These are phyloP conservation scores for Oxyruncus cristatus DNA, from an alignment of 2,113 vertebrate species.

Conservation along the genomic window DNA sequence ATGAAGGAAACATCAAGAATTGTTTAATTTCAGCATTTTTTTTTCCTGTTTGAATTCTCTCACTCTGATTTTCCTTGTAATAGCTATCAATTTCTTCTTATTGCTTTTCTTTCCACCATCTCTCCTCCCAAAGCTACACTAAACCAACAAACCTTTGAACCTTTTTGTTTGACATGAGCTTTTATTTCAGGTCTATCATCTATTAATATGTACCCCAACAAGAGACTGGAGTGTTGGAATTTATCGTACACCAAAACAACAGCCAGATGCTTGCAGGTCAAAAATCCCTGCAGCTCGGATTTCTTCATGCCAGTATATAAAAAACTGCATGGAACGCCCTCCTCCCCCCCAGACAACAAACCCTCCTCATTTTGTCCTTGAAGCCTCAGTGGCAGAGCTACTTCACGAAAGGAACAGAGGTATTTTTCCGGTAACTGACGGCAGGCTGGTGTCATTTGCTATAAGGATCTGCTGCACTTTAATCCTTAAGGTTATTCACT, in stretches of 20 bases:
- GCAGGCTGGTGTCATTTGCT: neutral
- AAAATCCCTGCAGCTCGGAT: neutral
- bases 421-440: neutral
- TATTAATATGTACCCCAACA: neutral
- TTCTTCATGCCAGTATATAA: neutral
- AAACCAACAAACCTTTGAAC: neutral
- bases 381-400: neutral
- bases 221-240: neutral
- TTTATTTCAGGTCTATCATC: neutral
- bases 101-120: neutral
- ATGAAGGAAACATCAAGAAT: neutral
- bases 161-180: neutral
- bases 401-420: neutral
- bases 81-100: neutral
- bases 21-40: neutral
- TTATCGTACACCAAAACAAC: neutral
- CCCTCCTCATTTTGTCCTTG: neutral
- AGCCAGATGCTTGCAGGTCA: neutral
- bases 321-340: neutral
- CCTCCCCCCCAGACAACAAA: fast-evolving
- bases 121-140: neutral
- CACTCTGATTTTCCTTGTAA: neutral
- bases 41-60: neutral
- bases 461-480: neutral
- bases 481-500: neutral